Evolutionary conservation across 2,113 vertebrate genomes (phyloP).

Genomic region (Rhadina sibilatrix): DNA sequence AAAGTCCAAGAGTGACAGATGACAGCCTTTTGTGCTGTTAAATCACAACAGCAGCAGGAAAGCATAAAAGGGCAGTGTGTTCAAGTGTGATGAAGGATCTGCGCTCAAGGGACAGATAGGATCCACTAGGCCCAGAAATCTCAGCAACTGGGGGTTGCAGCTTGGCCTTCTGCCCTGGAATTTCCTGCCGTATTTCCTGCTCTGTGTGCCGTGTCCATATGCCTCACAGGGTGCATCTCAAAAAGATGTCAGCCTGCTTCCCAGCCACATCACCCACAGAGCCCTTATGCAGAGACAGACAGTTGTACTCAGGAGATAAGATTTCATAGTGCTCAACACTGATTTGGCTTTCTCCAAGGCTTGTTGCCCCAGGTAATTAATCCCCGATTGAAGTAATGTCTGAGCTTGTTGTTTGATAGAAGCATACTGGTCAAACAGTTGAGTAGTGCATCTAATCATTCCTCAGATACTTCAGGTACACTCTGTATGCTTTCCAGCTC

Average conservation of each 20-base stretch:
- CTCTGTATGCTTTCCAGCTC: not conserved
- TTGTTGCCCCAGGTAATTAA: not conserved
- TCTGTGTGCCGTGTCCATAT: not conserved
- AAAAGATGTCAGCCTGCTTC: not conserved
- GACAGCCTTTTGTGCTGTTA: not conserved
- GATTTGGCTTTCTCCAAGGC: not conserved
- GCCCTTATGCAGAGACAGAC: not conserved
- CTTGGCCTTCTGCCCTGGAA: not conserved
- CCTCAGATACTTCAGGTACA: not conserved
- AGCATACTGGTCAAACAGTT: not conserved
- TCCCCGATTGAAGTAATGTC: not conserved
- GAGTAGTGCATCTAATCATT: not conserved
- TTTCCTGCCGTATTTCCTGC: not conserved
- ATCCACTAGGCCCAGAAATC: not conserved
- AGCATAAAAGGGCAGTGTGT: not conserved
- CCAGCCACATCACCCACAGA: not conserved
- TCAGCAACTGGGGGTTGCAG: not conserved
- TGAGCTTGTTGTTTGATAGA: not conserved
- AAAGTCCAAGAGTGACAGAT: not conserved
- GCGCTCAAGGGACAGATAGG: not conserved
- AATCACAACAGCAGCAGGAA: not conserved
- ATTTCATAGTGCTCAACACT: not conserved
- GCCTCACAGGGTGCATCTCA: not conserved
- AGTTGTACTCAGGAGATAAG: not conserved
- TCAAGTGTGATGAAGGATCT: not conserved